Evolutionary conservation across 2,888 invertebrate genomes (phyloP).

Genomic region (Troides helena): DNA sequence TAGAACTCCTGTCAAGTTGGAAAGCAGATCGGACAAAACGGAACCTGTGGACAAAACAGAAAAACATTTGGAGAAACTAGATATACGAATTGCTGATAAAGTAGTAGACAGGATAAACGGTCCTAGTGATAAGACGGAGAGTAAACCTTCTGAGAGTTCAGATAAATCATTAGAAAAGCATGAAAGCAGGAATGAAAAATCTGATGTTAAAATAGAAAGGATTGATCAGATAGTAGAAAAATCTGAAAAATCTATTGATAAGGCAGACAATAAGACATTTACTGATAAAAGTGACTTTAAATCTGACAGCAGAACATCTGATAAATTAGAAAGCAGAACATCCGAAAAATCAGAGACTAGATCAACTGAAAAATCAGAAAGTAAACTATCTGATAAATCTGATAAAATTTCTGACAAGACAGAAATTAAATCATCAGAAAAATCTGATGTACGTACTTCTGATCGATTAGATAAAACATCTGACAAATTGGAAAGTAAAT

Average conservation of each 20-base stretch:
- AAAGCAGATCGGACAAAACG: conserved; percentile 33
- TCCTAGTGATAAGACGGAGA: conserved; percentile 18
- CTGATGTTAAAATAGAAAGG: conserved; percentile 26
- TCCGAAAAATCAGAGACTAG: conserved; percentile 40
- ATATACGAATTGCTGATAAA: conserved; percentile 10
- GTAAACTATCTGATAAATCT: conserved; percentile 32
- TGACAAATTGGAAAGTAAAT: conserved; percentile 34
- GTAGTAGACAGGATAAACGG: conserved; percentile 29
- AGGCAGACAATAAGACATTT: conserved; percentile 35
- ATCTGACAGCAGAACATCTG: conserved; percentile 30
- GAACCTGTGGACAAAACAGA: conserved; percentile 25
- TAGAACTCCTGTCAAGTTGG: conserved; percentile 32
- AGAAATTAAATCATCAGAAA: conserved; percentile 30
- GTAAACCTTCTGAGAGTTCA: conserved; percentile 14
- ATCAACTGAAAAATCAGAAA: conserved; percentile 34
- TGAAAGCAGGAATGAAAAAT: conserved; percentile 25
- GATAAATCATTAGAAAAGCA: conserved; percentile 25
- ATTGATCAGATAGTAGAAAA: conserved; percentile 23
- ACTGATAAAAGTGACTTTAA: conserved; percentile 25
- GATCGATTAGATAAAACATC: conserved; percentile 26
- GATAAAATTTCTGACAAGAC: conserved; percentile 33
- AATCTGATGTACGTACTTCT: conserved; percentile 32
- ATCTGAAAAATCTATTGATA: conserved; percentile 37
- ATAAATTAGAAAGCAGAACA: conserved; percentile 27
- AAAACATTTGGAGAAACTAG: conserved; percentile 4